Evolutionary conservation across 2,113 vertebrate genomes (phyloP).

Genomic region (Ahaetulla prasina): DNA sequence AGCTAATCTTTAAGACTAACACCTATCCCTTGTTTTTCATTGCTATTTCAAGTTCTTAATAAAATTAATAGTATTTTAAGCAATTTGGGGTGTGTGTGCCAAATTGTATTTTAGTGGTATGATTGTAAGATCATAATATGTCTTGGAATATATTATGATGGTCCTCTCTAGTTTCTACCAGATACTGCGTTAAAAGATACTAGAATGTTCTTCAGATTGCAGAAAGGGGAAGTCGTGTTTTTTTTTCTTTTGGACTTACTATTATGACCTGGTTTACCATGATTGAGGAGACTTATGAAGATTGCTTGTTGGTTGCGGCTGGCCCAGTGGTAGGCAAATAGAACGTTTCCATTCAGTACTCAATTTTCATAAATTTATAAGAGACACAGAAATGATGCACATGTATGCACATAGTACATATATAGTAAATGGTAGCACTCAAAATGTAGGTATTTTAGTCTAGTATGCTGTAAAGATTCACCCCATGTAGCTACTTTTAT

Average conservation of each 20-base stretch:
- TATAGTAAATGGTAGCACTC: background rate
- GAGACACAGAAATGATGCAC: background rate
- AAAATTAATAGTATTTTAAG: background rate
- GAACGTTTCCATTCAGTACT: background rate
- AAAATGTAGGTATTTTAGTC: background rate
- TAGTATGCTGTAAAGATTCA: background rate
- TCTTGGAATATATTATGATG: background rate
- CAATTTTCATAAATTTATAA: conserved; percentile 4
- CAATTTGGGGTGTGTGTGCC: background rate
- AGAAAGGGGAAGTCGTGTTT: background rate
- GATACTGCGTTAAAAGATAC: background rate
- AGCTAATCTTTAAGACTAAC: background rate
- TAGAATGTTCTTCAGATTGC: background rate
- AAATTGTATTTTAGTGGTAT: background rate
- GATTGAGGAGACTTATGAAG: background rate
- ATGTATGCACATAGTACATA: background rate
- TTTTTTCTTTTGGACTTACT: background rate
- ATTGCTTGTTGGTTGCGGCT: background rate
- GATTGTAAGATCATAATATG: background rate
- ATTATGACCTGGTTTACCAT: background rate
- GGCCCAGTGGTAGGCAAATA: background rate
- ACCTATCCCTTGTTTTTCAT: background rate
- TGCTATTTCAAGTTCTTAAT: background rate
- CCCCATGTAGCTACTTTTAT: background rate
- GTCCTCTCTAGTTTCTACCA: background rate